These are phyloP conservation scores for Glyphotaelius pellucidus DNA, from an alignment of 2,888 invertebrate species.

Conservation along the genomic window DNA sequence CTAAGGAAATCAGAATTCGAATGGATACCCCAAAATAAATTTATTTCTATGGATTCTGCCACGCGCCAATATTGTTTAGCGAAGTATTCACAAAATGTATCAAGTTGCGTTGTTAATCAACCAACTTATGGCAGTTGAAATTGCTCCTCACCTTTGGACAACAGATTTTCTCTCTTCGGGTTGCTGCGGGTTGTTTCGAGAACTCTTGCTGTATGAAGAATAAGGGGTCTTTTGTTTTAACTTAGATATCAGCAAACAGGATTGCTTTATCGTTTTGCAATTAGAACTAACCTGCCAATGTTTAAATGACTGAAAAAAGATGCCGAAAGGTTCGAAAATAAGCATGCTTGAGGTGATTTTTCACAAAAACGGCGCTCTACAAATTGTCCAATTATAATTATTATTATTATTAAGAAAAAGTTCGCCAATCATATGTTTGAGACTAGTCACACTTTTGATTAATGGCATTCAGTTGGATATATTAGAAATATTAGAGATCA, in stretches of 20 bases:
- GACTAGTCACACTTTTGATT: no score
- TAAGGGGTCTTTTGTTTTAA: not conserved
- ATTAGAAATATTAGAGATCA: no score
- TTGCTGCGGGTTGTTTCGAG: not conserved
- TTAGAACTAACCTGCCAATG: not conserved
- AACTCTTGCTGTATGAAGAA: not conserved
- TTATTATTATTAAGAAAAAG: no score
- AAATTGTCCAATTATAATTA: no score
- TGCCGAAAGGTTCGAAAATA: no score
- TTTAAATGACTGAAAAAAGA: no score
- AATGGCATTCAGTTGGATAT: no score
- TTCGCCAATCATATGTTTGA: no score
- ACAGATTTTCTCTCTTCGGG: not conserved
- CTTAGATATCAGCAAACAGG: not conserved
- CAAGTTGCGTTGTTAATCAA: not conserved
- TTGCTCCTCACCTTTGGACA: not conserved
- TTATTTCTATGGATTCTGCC: not conserved
- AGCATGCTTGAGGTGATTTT: no score
- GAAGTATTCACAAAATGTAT: not conserved
- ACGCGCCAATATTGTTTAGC: not conserved
- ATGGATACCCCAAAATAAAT: not conserved
- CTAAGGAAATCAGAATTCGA: not conserved
- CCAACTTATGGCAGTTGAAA: not conserved
- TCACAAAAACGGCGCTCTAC: no score
- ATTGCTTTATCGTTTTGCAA: not conserved